Evolutionary conservation across 2,888 invertebrate species (phyloP).

Genomic region (Macropis europaea): DNA sequence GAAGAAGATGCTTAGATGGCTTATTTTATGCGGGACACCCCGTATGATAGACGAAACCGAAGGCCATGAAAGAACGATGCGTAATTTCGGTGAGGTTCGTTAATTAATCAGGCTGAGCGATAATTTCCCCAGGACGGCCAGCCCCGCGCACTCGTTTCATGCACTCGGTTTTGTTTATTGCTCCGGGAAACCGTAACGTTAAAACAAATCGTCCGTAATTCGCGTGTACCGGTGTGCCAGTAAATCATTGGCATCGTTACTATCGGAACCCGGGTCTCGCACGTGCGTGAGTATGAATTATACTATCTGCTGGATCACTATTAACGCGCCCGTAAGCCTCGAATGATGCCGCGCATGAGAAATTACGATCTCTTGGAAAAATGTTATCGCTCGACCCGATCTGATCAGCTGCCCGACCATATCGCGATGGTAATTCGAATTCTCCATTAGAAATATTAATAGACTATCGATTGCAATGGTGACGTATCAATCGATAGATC

Average conservation of each 20-base stretch:
- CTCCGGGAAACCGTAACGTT: conserved; percentile 58
- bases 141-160: conserved; percentile 49
- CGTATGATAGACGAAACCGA: neutral
- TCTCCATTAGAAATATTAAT: too few relatives aligned
- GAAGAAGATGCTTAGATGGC: too few relatives aligned
- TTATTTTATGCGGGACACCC: too few relatives aligned
- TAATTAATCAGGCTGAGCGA: conserved; percentile 68
- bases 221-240: conserved; percentile 31
- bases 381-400: neutral
- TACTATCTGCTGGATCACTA: conserved; percentile 68
- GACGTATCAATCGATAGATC: too few relatives aligned
- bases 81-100: conserved; percentile 59
- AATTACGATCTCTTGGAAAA: conserved; percentile 36
- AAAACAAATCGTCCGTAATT: conserved; percentile 65
- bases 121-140: conserved; percentile 45
- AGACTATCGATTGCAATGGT: too few relatives aligned
- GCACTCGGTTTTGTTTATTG: conserved; percentile 59
- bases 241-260: conserved; percentile 60
- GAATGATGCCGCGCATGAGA: conserved; percentile 29
- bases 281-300: conserved; percentile 69
- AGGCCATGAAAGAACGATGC: conserved; percentile 17
- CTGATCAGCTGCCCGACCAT: conserved; percentile 14
- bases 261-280: conserved; percentile 57
- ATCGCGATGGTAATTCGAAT: too few relatives aligned
- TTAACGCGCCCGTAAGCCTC: conserved; percentile 50